A percentile compares a stretch with the other conserved stretches of the same genome.
These are phyloP conservation scores for Eulithis testata DNA, from an alignment of 2,888 invertebrate species.

Conservation along the genomic window DNA sequence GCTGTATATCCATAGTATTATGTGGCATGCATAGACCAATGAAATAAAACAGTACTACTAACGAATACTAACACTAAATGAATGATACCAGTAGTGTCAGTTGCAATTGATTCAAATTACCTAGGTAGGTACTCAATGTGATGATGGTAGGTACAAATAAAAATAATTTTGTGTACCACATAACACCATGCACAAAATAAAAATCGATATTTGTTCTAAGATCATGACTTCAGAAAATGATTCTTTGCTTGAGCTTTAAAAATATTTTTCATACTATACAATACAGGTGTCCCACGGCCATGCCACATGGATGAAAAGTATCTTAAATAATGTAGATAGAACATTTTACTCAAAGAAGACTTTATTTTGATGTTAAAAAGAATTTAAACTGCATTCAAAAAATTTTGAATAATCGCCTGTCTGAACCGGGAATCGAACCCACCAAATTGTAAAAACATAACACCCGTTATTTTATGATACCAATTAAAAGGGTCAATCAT, in stretches of 20 bases:
- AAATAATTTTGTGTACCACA: slow-evolving; percentile 70
- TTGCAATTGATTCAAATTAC: slow-evolving; percentile 43
- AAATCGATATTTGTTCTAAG: slow-evolving; percentile 50
- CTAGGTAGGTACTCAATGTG: slow-evolving; percentile 29
- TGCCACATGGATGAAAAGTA: too few relatives aligned
- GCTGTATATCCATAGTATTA: slow-evolving; percentile 77
- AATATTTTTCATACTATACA: background rate
- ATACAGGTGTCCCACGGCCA: too few relatives aligned
- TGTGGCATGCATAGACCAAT: slow-evolving; percentile 76
- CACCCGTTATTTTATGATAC: too few relatives aligned
- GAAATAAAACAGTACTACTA: slow-evolving; percentile 45
- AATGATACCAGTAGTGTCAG: slow-evolving; percentile 44
- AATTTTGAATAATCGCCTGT: too few relatives aligned
- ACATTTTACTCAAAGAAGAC: too few relatives aligned
- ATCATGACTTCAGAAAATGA: slow-evolving; percentile 28
- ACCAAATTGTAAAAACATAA: too few relatives aligned
- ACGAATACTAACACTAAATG: slow-evolving; percentile 44
- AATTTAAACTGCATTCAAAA: too few relatives aligned
- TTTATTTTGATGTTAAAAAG: too few relatives aligned
- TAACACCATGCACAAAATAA: slow-evolving; percentile 77
- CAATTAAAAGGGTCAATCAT: too few relatives aligned
- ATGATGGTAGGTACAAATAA: slow-evolving; percentile 33
- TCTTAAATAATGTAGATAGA: too few relatives aligned
- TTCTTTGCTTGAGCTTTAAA: background rate
- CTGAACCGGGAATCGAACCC: too few relatives aligned